Percentiles rank a stretch among this genome's conserved stretches.
These are phyloP conservation scores for Mycalesis mineus DNA, from an alignment of 2,888 invertebrate genomes.

Conservation along the genomic window DNA sequence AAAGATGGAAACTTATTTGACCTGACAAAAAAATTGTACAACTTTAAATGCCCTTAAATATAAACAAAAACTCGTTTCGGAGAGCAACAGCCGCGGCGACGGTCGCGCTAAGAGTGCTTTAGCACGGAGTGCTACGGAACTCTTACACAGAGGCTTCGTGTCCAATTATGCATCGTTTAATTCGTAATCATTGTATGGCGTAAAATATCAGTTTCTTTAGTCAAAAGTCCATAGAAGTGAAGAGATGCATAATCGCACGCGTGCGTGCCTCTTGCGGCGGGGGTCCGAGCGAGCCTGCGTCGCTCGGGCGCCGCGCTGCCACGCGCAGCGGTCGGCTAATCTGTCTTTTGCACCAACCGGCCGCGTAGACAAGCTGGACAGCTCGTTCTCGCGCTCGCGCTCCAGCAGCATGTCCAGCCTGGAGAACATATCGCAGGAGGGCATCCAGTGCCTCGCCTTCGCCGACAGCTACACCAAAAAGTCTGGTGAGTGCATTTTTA, in stretches of 20 bases:
- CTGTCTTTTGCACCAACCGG: constrained; percentile 69
- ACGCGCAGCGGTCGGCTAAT: constrained; percentile 46
- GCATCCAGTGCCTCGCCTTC: constrained; percentile 96
- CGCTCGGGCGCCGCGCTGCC: background rate
- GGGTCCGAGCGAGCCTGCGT: background rate
- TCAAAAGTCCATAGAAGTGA: no score
- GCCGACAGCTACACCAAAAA: constrained; percentile 96
- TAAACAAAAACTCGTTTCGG: background rate
- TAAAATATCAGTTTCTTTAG: no score
- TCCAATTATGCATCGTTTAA: background rate
- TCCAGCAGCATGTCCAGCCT: constrained; percentile 98
- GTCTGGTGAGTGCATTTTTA: constrained; percentile 82
- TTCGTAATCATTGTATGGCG: background rate
- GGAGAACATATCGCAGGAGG: constrained; percentile 97
- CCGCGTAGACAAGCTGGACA: constrained; percentile 97
- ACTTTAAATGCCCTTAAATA: no score
- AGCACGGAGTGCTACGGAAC: constrained; percentile 32
- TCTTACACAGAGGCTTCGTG: constrained; percentile 20
- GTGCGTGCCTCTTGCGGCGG: no score
- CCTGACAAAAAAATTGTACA: no score
- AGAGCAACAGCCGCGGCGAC: constrained; percentile 23
- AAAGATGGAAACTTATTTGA: background rate
- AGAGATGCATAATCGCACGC: no score
- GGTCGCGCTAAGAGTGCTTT: constrained; percentile 30
- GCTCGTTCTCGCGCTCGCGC: constrained; percentile 96